Evolutionary conservation across 2,113 vertebrate species (phyloP).

Genomic region (Xyrauchen texanus): DNA sequence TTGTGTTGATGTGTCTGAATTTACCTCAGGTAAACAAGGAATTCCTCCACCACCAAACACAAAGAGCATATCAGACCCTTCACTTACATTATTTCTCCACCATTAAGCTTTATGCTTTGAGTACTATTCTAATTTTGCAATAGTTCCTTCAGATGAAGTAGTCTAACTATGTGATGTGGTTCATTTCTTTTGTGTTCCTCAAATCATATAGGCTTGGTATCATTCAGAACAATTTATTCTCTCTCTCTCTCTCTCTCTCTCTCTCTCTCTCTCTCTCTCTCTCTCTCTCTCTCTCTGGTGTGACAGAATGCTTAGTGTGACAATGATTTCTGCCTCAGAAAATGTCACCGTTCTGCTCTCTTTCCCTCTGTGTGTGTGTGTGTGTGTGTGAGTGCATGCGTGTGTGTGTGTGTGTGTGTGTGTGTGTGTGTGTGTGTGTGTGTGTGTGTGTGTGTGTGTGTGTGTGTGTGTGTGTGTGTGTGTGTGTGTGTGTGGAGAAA

Average conservation of each 20-base stretch:
- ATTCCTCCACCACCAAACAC: no score
- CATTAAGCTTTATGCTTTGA: no score
- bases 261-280: not conserved
- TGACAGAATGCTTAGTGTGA: slow-evolving; percentile 23
- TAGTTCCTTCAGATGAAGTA: no score
- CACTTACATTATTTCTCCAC: no score
- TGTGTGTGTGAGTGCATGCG: no score
- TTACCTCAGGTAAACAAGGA: not conserved
- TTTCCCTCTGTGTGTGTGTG: slow-evolving; percentile 2
- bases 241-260: no score
- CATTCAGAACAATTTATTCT: no score
- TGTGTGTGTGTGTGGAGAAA: not conserved
- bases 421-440: not conserved
- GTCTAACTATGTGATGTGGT: no score
- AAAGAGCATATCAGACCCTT: no score
- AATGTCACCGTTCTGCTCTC: slow-evolving; percentile 39
- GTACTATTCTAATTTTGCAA: no score
- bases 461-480: not conserved
- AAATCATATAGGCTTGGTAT: no score
- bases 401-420: not conserved
- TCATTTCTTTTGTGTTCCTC: no score
- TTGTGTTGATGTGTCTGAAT: not conserved
- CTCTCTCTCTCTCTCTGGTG: not conserved
- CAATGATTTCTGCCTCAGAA: slow-evolving; percentile 15
- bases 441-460: not conserved